phyloP scores from a whole-genome alignment of 1,140 invertebrate genomes.

The Augochlora pura region DNA sequence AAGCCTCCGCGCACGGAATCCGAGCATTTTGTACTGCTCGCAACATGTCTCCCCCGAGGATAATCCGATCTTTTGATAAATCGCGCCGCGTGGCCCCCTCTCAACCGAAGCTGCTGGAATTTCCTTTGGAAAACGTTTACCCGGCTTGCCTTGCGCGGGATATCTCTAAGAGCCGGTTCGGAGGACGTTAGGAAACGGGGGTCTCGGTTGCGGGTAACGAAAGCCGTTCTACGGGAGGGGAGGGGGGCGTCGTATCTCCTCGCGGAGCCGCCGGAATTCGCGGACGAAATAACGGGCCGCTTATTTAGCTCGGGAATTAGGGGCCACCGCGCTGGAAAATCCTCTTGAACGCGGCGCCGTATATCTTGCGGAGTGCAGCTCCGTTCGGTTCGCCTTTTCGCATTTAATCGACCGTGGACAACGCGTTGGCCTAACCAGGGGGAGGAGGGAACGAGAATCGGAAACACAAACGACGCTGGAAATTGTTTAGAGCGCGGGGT shows the following conservation, averaged over 20 bases:
- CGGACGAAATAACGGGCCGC: neutral
- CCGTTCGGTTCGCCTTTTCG: slow-evolving; percentile 17
- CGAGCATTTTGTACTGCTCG: slow-evolving; percentile 13
- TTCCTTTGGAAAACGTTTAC: neutral
- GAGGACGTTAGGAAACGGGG: neutral
- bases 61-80: slow-evolving; percentile 33
- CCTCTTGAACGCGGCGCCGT: slow-evolving; percentile 29
- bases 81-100: neutral
- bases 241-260: neutral
- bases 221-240: too few species aligned
- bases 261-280: neutral
- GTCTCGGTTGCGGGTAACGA: too few species aligned
- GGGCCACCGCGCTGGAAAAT: slow-evolving; percentile 24
- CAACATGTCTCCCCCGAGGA: neutral
- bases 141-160: neutral
- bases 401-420: slow-evolving; percentile 22
- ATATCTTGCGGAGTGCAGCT: neutral
- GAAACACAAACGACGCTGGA: neutral
- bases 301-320: slow-evolving; percentile 21
- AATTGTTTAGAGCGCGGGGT: neutral
- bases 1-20: neutral
- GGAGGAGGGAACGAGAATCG: neutral
- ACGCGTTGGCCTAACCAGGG: slow-evolving; percentile 6
- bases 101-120: neutral
- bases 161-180: neutral